These are phyloP conservation scores for Pionites leucogaster DNA, from an alignment of 2,113 vertebrate genomes.

Conservation along the genomic window DNA sequence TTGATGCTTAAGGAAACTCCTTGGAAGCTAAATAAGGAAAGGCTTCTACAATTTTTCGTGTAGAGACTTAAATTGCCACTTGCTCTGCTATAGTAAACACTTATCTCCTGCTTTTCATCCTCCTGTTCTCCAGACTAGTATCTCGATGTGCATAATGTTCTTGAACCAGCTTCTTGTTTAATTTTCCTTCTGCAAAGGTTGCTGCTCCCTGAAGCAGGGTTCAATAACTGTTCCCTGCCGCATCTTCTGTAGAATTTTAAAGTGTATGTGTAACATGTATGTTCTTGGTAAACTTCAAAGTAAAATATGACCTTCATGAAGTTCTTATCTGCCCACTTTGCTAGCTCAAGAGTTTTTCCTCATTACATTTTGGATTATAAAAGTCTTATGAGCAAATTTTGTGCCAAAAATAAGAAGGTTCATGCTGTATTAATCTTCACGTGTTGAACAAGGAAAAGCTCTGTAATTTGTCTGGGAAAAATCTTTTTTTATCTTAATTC, in stretches of 20 bases:
- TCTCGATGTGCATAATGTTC: neutral
- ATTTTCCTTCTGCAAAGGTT: neutral
- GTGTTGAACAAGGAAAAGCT: neutral
- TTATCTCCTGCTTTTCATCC: neutral
- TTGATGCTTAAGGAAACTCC: neutral
- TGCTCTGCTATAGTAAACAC: neutral
- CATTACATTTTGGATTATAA: neutral
- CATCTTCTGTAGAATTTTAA: neutral
- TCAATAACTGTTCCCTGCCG: neutral
- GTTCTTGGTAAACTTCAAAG: neutral
- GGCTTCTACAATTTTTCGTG: neutral
- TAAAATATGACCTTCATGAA: neutral
- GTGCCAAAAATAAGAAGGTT: neutral
- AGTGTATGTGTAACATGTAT: accelerated
- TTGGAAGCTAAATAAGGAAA: neutral
- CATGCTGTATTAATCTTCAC: neutral
- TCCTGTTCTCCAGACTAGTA: neutral
- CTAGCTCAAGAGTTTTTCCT: neutral
- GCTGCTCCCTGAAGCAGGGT: neutral
- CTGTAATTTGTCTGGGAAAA: neutral
- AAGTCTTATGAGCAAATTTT: neutral
- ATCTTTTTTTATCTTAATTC: neutral
- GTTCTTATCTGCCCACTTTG: neutral
- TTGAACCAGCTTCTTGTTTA: neutral
- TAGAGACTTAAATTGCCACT: neutral